Base-by-base conservation (phyloP, 1,140 invertebrate species). In the Cecropterus lyciades region DNA sequence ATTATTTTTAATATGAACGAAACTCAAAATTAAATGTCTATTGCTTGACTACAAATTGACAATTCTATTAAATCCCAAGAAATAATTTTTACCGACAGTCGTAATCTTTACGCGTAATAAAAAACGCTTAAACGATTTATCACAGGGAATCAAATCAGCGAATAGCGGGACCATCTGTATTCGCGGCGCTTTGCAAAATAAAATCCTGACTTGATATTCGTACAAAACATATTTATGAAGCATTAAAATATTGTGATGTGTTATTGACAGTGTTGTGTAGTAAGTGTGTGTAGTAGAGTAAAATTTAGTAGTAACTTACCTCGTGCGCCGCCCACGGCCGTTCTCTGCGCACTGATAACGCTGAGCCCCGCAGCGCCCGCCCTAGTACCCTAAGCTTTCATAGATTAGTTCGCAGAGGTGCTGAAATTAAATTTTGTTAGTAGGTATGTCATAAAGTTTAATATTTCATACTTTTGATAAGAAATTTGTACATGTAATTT, bases 281-380 rank as follows among this genome's bases (percentile, higher is more conserved):
- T 49, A 11, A 46, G 15, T 46, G 51, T 16, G 52, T 55, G 14
- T 20, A 43, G 40, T 10, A 56, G 16, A 33, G 24, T 56, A 65
- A 13, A 30, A 7, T 10, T n/a, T n/a, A n/a, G 15, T 20, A 27
- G 52, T 45, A 43, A 63, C 78, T 85, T 56, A 83, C 83, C 79
- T 75, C 74, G 77, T 79, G 70, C 69, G 74, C 67, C 72, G 70
- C 72, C 69, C 64, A 49, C 73, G 72, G 71, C 66, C 42, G 70
- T 69, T 72, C 67, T 40, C 72, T 75, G 80, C 83, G 83, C 77
- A 85, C 83, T 83, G 77, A 65, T 68, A 69, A 68, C 69, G 75
- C 37, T 68, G 24, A 52, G 62, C 67, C 70, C 71, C 69, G 67
- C 77, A 37, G 15, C 64, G 40, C 55, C 42, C 55, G 55, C 55